Evolutionary conservation across 2,797 vertebrate genomes (phyloP), one percentile per base, ranked within the genome.

Genomic region (Xerus rutilus): DNA sequence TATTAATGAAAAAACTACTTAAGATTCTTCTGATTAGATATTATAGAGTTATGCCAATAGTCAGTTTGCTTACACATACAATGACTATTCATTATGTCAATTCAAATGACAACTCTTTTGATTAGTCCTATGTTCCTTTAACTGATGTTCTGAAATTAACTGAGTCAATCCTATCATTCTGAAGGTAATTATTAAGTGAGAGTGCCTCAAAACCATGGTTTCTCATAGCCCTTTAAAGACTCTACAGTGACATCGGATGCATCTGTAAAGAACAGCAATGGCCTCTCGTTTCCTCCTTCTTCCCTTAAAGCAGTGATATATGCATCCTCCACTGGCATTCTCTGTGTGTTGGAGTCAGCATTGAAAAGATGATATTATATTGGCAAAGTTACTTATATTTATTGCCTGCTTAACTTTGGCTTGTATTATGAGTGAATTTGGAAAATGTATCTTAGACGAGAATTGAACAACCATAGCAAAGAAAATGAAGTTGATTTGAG

Each of bases 71-170:
- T 87, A 69, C 64, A 87, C 74, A 83, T 82, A 45, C 57, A 62
- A 67, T 73, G 92, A 74, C 45, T 45, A 47, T 87, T 93, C 93
- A 83, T 93, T 76, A 85, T 47, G 35, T 79, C 52, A 90, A 83
- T 82, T 85, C 86, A 69, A 85, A 67, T 14, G 57, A 52, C 69
- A 62, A 35, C 67, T 70, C 69, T 92, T 91, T 72, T 43, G 15
- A 39, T 89, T 84, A 84, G 86, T 87, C 62, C 47, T 30, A 1
- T 59, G 45, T 57, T 69, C 43, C 76, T 59, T 72, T 59, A 69
- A 69, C 62, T 28, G 54, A 76, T 94, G 35, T 30, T 93, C 83
- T 64, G 57, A 97, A 91, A 74, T 57, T 65, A 87, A 35, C 43
- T 5, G 93, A 89, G 62, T n/a, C 67, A 86, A 12, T 62, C 54